Percentiles rank a stretch among this genome's conserved stretches.
Conservation (phyloP, 2,797 vertebrate genomes). For the Pantherophis alleghaniensis region DNA sequence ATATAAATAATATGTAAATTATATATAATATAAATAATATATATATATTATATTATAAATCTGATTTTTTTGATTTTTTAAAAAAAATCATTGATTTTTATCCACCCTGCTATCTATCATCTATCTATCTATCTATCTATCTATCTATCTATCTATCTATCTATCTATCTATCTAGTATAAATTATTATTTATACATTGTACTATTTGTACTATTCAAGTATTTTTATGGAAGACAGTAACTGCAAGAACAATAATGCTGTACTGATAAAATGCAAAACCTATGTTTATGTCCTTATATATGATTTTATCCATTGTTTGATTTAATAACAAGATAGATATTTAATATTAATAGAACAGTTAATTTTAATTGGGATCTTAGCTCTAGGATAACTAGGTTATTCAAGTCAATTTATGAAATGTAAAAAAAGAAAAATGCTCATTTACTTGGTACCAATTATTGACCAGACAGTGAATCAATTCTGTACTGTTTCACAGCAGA, state of each 20-base stretch:
- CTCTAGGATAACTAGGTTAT: constrained; percentile 26
- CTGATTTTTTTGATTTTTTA: no score
- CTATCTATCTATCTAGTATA: no score
- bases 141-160: no score
- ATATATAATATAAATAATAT: no score
- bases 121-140: no score
- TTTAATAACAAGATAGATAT: constrained; percentile 30
- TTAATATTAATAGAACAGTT: constrained; percentile 1
- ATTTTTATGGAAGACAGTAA: not conserved
- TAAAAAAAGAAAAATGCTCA: constrained; percentile 41
- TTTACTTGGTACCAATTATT: constrained; percentile 51
- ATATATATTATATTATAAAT: no score
- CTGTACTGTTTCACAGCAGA: constrained; percentile 64
- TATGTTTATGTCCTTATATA: not conserved
- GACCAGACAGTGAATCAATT: constrained; percentile 56
- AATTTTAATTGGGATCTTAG: constrained; percentile 1
- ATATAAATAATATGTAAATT: no score
- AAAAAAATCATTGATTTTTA: no score
- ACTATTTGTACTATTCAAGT: not conserved
- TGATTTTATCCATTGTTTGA: not conserved
- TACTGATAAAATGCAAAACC: constrained; percentile 13
- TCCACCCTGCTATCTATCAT: no score
- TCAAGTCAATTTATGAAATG: constrained; percentile 25
- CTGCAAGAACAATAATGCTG: not conserved
- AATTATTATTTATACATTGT: no score